Conservation (phyloP, 2,888 invertebrate species). For the Neria commutata region DNA sequence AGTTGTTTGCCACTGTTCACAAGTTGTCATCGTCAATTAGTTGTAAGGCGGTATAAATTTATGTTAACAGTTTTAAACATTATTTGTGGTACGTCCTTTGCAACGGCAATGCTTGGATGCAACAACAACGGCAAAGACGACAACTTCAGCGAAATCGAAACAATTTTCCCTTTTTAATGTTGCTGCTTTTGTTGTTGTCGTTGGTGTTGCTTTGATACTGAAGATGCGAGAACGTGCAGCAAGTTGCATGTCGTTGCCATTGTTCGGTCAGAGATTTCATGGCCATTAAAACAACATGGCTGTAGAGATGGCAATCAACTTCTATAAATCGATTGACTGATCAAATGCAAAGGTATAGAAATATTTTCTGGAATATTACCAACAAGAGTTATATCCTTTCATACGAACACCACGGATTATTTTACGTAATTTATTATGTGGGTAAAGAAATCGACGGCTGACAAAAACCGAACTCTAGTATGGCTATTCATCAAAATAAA, state of each 20-base stretch:
- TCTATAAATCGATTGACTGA: background rate
- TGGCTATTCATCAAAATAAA: too few relatives aligned
- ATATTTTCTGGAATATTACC: background rate
- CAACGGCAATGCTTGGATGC: too few relatives aligned
- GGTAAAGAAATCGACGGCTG: too few relatives aligned
- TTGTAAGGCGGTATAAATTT: constrained; percentile 45
- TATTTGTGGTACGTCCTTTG: constrained; percentile 29
- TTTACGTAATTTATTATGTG: too few relatives aligned
- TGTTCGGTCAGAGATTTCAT: constrained; percentile 33
- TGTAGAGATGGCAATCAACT: constrained; percentile 22
- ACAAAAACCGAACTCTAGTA: too few relatives aligned
- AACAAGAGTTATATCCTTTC: too few relatives aligned
- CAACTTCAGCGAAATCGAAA: constrained; percentile 29
- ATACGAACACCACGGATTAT: too few relatives aligned
- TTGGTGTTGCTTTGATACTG: constrained; percentile 28
- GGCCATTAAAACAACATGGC: constrained; percentile 37
- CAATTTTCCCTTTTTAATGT: constrained; percentile 40
- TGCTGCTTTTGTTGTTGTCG: constrained; percentile 11
- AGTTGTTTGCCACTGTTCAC: constrained; percentile 25
- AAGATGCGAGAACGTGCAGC: background rate
- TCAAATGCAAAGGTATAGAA: background rate
- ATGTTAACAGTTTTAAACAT: constrained; percentile 43
- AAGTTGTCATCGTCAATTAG: constrained; percentile 48
- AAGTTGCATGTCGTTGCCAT: background rate
- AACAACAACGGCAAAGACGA: constrained; percentile 1